Evolutionary conservation across 1,140 invertebrate species (phyloP).

Genomic region (Lithobius niger): DNA sequence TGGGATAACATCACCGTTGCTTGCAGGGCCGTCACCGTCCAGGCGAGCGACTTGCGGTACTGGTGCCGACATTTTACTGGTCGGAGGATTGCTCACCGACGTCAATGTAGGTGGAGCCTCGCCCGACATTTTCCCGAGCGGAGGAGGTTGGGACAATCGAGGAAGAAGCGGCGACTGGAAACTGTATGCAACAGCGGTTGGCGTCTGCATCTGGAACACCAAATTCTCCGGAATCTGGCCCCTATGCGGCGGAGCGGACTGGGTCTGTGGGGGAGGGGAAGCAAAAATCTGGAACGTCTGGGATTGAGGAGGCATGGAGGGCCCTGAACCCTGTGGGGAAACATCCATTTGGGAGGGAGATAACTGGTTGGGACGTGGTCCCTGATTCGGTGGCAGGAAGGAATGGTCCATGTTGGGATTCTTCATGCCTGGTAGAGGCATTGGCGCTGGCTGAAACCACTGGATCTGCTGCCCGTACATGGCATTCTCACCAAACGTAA

Average conservation of each 20-base stretch:
- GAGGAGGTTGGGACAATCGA: not conserved
- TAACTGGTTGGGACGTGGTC: not conserved
- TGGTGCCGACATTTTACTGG: not conserved
- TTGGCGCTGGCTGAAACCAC: not conserved
- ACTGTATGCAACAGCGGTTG: not conserved
- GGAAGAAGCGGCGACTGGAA: not conserved
- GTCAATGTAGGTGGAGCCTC: no score
- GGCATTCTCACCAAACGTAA: not conserved
- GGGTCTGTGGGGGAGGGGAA: not conserved
- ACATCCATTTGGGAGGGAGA: not conserved
- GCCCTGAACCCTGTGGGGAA: not conserved
- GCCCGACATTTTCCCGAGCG: no score
- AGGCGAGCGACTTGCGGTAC: not conserved
- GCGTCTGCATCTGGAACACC: conserved; percentile 3
- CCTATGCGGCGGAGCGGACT: not conserved
- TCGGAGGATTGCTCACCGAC: no score
- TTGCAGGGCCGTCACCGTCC: conserved; percentile 8
- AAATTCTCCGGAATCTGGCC: not conserved
- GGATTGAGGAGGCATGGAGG: not conserved
- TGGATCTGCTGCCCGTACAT: not conserved
- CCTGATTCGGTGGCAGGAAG: not conserved
- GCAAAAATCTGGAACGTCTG: no score
- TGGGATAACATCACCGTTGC: conserved; percentile 21
- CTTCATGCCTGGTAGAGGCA: not conserved
- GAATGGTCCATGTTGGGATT: not conserved